Base-by-base conservation (phyloP, 1,140 invertebrate species). In the Magallana gigas region DNA sequence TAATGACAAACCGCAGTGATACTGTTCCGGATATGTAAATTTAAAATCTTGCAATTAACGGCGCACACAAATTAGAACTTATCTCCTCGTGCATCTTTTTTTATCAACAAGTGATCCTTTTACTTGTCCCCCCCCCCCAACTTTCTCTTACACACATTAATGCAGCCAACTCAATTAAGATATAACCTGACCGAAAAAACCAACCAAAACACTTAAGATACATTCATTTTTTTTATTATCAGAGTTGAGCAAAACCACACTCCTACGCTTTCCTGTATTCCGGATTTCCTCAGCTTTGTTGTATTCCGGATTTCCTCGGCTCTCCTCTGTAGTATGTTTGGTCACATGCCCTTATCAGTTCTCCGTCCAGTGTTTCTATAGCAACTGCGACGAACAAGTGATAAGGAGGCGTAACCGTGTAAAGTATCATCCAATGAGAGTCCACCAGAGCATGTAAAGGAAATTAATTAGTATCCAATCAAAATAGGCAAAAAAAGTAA, bases 291-390 rank as follows among this genome's bases (percentile, higher is more conserved):
- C 36, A 5, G 36, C 36, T 36, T 23, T 23, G n/a, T 29, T 29
- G 29, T 29, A 56, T 18, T 14, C 23, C 29, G 1, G 48, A 80
- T 29, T 57, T 83, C 48, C 36, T 48, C 36, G 36, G 36, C 36
- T 48, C n/a, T 7, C 56, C 4, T 58, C 14, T 16, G 81, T 57
- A n/a, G 84, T 57, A 71, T 29, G 48, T n/a, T 84, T 84, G 80
- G 85, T 88, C 92, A 92, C 92, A 92, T 90, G 92, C 92, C 92
- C 92, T 92, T 92, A 92, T 92, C 92, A 92, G 92, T 92, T 92
- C 92, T 92, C 92, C 92, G 92, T 92, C 92, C 92, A 92, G 92
- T 92, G 80, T 29, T 82, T 71, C 58, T 86, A 85, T 85, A 82
- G 84, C 82, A 90, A 90, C 91, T 91, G 90, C 86, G 92, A 90